These are phyloP conservation scores for Camelus dromedarius DNA, from an alignment of 2,113 vertebrate species.

Conservation along the genomic window DNA sequence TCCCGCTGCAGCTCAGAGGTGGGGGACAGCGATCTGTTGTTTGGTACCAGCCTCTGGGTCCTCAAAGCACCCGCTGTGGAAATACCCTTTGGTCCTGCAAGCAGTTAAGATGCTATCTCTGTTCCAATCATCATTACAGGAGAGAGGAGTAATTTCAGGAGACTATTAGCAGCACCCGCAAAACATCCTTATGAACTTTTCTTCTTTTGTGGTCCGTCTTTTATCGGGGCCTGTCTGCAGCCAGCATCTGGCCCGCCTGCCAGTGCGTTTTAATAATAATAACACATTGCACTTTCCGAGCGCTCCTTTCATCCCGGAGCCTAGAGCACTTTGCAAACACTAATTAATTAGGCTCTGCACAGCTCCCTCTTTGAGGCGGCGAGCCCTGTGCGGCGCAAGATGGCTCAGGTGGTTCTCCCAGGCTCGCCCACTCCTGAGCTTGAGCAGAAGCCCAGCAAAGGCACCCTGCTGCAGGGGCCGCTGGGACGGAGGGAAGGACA, in stretches of 20 bases:
- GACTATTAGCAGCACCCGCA: conserved; percentile 57
- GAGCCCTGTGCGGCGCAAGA: conserved; percentile 5
- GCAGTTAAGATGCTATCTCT: conserved; percentile 78
- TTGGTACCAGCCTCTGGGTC: not conserved
- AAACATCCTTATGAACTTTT: conserved; percentile 62
- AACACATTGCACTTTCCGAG: conserved; percentile 59
- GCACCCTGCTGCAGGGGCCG: not conserved
- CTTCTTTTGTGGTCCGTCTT: conserved; percentile 74
- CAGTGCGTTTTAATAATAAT: conserved; percentile 73
- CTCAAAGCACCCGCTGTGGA: conserved; percentile 47
- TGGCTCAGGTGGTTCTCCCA: conserved; percentile 58
- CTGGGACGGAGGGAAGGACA: not conserved
- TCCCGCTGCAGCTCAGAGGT: not conserved
- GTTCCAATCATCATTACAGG: conserved; percentile 37
- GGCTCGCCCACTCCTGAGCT: conserved; percentile 62
- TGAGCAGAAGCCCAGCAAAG: not conserved
- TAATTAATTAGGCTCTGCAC: conserved; percentile 69
- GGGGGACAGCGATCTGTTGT: not conserved
- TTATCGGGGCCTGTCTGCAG: conserved; percentile 60
- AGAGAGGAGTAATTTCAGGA: conserved; percentile 57
- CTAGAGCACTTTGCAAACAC: conserved; percentile 68
- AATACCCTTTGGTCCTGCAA: conserved; percentile 75
- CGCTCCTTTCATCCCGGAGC: conserved; percentile 78
- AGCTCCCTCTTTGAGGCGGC: conserved; percentile 64
- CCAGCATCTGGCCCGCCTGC: conserved; percentile 67